Evolutionary conservation across 2,113 vertebrate genomes (phyloP), one percentile per base, ranked within the genome.

Genomic region (Phalacrocorax carbo): DNA sequence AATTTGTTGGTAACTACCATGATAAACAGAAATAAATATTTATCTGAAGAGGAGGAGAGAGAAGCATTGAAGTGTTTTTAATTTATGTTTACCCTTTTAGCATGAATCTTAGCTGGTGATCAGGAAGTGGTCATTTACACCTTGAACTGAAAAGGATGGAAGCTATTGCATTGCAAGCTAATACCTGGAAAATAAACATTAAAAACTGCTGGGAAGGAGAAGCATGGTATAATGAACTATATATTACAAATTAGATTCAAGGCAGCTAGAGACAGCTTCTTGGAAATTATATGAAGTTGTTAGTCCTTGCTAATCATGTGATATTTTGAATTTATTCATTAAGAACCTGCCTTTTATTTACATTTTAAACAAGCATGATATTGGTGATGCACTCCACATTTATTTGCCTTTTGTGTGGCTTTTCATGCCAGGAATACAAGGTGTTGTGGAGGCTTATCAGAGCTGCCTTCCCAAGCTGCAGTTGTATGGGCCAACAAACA

Each of bases 381-480:
- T 14, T 40, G 13, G n/a, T 52, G 68, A 61, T 40, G 12, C 54
- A 42, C 78, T 94, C 16, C 38, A 64, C 17, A 7, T 73, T 78
- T 36, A 27, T 20, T 72, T 86, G 29, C 30, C 8, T 57, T 85
- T 48, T 83, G 8, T 85, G 61, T 70, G 38, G 51, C 66, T 94
- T 94, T 91, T 48, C 16, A 27, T 70, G 54, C 27, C 91, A 99
- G 99, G 99, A 88, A 99, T 99, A 93, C 99, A 99, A 97, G 99
- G 99, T 2, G 99, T 99, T 52, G 99, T 99, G 77, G 99, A 99
- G 97, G 99, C 99, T 23, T 99, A 99, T 89, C 99, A 99, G 97
- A 99, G 98, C 97, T 99, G 99, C 91, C 99, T 99, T 49, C 99
- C 99, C 6, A 99, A 99, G 89, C 98, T 99, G 90, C 99, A 99